These are phyloP conservation scores for Dichetophora obliterata DNA, from an alignment of 2,888 invertebrate genomes.

Conservation along the genomic window DNA sequence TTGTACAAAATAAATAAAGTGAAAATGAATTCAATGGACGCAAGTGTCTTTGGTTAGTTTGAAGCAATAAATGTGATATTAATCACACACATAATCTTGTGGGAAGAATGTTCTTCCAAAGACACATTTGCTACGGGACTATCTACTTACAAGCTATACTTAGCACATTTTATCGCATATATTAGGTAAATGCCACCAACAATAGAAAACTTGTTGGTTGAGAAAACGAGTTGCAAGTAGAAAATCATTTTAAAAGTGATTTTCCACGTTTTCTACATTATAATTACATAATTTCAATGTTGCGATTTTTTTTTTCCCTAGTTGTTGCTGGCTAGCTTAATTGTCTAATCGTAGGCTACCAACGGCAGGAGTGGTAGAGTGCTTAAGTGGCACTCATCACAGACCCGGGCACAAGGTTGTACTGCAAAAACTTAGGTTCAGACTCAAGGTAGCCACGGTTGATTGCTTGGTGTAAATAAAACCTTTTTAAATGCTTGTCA, in stretches of 20 bases:
- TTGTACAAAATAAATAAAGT: too few relatives aligned
- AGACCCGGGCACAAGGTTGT: not conserved
- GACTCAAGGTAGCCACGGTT: not conserved
- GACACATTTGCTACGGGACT: too few relatives aligned
- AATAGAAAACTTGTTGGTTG: not conserved
- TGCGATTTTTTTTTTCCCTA: not conserved
- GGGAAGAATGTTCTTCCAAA: not conserved
- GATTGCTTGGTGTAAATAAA: constrained; percentile 58
- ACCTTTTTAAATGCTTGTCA: constrained; percentile 66
- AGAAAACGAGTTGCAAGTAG: not conserved
- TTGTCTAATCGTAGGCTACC: constrained; percentile 57
- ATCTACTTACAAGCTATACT: too few relatives aligned
- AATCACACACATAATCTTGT: not conserved
- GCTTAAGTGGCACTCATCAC: constrained; percentile 55
- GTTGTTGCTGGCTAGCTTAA: constrained; percentile 68
- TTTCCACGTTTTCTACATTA: constrained; percentile 16
- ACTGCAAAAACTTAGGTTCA: too few relatives aligned
- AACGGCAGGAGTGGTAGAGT: constrained; percentile 48
- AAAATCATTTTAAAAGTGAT: constrained; percentile 26
- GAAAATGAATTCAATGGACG: too few relatives aligned
- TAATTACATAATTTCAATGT: constrained; percentile 68
- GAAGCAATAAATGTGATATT: not conserved
- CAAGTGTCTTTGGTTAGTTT: not conserved
- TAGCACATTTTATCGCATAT: not conserved
- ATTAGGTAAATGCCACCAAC: not conserved